Percentiles rank a stretch among this genome's conserved stretches.
Evolutionary conservation across 2,113 vertebrate species (phyloP).

Genomic region (Reinhardtius hippoglossoides): DNA sequence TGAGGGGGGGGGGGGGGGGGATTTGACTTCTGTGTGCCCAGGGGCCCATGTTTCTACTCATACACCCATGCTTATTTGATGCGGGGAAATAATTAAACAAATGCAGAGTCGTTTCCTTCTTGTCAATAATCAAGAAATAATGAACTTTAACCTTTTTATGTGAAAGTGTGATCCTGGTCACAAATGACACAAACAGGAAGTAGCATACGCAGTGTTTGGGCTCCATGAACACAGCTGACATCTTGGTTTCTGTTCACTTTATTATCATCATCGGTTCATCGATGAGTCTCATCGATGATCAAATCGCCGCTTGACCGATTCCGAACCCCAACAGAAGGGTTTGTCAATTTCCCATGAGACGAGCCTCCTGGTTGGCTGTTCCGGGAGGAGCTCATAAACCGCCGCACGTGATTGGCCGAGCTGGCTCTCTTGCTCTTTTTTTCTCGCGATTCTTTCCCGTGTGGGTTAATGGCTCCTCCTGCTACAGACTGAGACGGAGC

Average conservation of each 20-base stretch:
- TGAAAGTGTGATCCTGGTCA: too few relatives aligned
- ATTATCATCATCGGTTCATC: not conserved
- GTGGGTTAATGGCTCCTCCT: constrained; percentile 97
- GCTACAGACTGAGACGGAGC: constrained; percentile 90
- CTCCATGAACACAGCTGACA: too few relatives aligned
- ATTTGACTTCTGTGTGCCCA: too few relatives aligned
- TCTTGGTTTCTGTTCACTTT: not conserved
- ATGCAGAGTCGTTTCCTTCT: too few relatives aligned
- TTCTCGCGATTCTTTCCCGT: constrained; percentile 84
- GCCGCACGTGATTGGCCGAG: constrained; percentile 73
- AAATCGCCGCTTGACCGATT: constrained; percentile 68
- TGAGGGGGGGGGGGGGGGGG: too few relatives aligned
- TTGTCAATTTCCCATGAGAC: constrained; percentile 38
- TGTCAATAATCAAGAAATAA: too few relatives aligned
- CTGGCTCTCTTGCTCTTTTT: constrained; percentile 64
- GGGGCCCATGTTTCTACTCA: too few relatives aligned
- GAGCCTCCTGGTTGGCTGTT: constrained; percentile 59
- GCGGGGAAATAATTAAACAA: too few relatives aligned
- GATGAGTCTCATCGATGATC: constrained; percentile 20
- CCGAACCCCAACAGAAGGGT: constrained; percentile 64
- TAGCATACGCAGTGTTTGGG: too few relatives aligned
- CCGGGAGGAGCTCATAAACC: constrained; percentile 33
- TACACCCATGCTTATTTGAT: too few relatives aligned
- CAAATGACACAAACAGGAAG: too few relatives aligned
- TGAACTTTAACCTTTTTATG: too few relatives aligned